Conservation (phyloP, 2,113 vertebrate genomes). For the Natator depressus region DNA sequence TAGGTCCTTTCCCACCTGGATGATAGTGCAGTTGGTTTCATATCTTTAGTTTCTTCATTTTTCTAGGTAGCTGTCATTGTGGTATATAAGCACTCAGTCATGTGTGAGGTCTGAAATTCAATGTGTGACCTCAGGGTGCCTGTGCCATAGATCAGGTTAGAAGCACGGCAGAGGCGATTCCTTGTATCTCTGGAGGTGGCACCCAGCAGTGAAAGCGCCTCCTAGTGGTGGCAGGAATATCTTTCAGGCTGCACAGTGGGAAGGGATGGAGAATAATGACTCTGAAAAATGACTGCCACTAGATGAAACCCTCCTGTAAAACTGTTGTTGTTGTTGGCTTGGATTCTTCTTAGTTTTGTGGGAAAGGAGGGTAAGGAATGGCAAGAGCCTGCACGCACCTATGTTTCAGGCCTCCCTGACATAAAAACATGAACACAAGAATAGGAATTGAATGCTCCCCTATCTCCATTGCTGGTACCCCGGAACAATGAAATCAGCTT, state of each 20-base stretch:
- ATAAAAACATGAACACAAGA: background rate
- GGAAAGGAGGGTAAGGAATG: conserved; percentile 6
- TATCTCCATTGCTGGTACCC: background rate
- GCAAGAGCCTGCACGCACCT: background rate
- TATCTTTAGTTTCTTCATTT: fast-evolving
- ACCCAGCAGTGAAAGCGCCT: background rate
- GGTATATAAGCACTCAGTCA: background rate
- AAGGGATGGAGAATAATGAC: background rate
- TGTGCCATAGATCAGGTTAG: background rate
- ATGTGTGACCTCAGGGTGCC: fast-evolving
- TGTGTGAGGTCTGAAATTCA: background rate
- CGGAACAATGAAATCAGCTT: background rate
- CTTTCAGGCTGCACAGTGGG: background rate
- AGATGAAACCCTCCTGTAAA: background rate
- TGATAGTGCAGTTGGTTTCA: background rate
- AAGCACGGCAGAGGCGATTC: background rate
- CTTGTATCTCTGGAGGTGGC: background rate
- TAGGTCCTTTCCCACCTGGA: background rate
- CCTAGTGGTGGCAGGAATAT: background rate
- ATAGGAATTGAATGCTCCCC: background rate
- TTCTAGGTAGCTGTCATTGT: background rate
- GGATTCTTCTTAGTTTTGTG: conserved; percentile 10
- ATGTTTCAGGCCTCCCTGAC: background rate
- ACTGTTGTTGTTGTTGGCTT: background rate
- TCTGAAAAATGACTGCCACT: background rate